Conservation (phyloP, 2,797 vertebrate species). For the Platyrinchus mystaceus region DNA sequence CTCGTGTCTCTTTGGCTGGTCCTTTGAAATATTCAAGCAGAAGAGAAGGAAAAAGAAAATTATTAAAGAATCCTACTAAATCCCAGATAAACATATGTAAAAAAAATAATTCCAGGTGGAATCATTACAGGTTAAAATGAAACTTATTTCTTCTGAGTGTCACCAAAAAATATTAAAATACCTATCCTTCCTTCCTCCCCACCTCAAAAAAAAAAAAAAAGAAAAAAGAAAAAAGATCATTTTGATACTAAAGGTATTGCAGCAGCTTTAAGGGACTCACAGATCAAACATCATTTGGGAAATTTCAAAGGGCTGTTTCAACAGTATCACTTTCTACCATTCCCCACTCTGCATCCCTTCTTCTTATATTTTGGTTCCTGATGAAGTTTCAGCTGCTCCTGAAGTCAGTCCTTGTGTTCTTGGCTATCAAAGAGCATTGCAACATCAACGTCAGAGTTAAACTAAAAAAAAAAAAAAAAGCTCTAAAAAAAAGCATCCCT, state of each 20-base stretch:
- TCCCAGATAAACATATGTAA: conserved; percentile 49
- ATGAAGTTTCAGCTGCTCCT: conserved; percentile 78
- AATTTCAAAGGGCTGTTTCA: conserved; percentile 78
- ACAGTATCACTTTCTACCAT: conserved; percentile 71
- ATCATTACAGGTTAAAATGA: conserved; percentile 64
- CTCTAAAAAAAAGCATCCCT: conserved; percentile 69
- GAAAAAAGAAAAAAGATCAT: conserved; percentile 23
- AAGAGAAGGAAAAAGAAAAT: neutral
- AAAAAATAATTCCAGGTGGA: conserved; percentile 31
- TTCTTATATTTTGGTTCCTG: conserved; percentile 57
- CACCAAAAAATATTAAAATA: conserved; percentile 52
- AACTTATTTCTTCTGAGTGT: conserved; percentile 62
- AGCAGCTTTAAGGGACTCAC: conserved; percentile 67
- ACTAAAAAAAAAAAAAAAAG: conserved; percentile 46
- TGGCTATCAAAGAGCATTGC: conserved; percentile 76
- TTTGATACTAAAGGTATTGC: conserved; percentile 75
- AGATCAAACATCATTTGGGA: conserved; percentile 78
- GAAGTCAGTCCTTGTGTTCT: conserved; percentile 77
- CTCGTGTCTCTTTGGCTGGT: neutral
- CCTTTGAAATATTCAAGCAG: conserved; percentile 59
- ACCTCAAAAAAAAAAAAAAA: neutral
- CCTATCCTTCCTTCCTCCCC: neutral
- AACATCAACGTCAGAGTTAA: conserved; percentile 74
- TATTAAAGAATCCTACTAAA: conserved; percentile 63
- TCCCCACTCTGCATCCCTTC: conserved; percentile 47